Conservation (phyloP, 2,888 invertebrate genomes). For the Sesia bembeciformis region DNA sequence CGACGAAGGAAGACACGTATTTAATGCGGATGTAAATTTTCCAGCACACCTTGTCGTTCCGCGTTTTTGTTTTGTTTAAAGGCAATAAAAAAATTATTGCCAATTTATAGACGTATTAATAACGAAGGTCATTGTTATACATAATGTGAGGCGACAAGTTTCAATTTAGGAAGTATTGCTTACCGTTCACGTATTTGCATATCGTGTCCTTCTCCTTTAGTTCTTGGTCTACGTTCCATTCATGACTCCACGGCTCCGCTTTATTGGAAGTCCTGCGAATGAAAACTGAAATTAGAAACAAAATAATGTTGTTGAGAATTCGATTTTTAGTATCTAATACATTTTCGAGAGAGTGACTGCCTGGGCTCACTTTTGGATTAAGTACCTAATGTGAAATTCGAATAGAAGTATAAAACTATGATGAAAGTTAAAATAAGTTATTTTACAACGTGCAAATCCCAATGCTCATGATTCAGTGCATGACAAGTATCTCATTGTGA, state of each 20-base stretch:
- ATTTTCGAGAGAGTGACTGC: too few relatives aligned
- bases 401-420: too few relatives aligned
- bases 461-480: constrained; percentile 33
- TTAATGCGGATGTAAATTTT: constrained; percentile 11
- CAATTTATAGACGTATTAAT: not conserved
- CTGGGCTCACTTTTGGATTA: too few relatives aligned
- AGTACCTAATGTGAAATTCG: too few relatives aligned
- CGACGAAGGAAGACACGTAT: constrained; percentile 16
- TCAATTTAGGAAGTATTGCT: constrained; percentile 13
- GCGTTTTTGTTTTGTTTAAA: not conserved
- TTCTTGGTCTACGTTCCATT: constrained; percentile 58
- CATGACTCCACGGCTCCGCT: constrained; percentile 46
- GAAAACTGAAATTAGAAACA: constrained; percentile 5
- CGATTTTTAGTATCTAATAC: too few relatives aligned
- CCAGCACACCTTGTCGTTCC: constrained; percentile 12
- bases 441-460: not conserved
- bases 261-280: constrained; percentile 50
- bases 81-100: not conserved
- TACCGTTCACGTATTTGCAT: constrained; percentile 63
- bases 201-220: constrained; percentile 46
- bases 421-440: too few relatives aligned
- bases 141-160: too few relatives aligned
- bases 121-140: constrained; percentile 13
- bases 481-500: constrained; percentile 49
- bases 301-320: too few relatives aligned